Conservation (phyloP, 1,140 invertebrate species). For the Scylla paramamosain region DNA sequence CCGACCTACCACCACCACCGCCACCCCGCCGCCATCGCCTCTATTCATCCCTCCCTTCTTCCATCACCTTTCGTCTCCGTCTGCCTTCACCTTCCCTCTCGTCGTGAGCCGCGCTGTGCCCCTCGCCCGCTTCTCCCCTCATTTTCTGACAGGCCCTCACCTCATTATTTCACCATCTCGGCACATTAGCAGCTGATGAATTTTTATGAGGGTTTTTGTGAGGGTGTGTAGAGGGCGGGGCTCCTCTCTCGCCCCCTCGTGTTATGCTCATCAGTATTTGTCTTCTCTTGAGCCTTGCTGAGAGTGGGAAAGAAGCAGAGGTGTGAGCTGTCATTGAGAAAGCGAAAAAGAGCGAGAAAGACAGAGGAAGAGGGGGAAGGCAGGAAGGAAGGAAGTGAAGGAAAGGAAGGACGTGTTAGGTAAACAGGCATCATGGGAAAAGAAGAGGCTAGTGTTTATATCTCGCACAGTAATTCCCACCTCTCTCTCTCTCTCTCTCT, state of each 20-base stretch:
- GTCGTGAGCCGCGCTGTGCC: background rate
- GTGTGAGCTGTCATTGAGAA: background rate
- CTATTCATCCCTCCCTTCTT: background rate
- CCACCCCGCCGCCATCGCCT: too few relatives aligned
- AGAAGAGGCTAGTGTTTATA: background rate
- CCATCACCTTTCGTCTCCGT: background rate
- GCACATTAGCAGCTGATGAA: slow-evolving; percentile 41
- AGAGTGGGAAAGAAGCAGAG: background rate
- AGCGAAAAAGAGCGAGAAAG: background rate
- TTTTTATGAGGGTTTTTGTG: slow-evolving; percentile 33
- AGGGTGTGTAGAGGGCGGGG: slow-evolving; percentile 31
- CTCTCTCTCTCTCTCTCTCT: slow-evolving; percentile 29
- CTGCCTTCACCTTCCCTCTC: background rate
- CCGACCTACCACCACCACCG: too few relatives aligned
- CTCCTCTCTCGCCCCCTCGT: background rate
- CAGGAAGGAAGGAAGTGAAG: background rate
- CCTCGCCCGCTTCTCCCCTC: slow-evolving; percentile 24
- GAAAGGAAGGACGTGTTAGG: background rate
- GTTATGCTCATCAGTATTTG: slow-evolving; percentile 39
- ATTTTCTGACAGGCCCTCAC: slow-evolving; percentile 25
- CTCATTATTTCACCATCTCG: slow-evolving; percentile 42
- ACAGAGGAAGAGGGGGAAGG: too few relatives aligned
- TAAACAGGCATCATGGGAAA: background rate
- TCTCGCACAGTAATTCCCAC: background rate
- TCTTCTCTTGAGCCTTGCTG: background rate